Evolutionary conservation across 2,888 invertebrate genomes (phyloP), one percentile per base, ranked within the genome.

Genomic region (Beris morrisii): DNA sequence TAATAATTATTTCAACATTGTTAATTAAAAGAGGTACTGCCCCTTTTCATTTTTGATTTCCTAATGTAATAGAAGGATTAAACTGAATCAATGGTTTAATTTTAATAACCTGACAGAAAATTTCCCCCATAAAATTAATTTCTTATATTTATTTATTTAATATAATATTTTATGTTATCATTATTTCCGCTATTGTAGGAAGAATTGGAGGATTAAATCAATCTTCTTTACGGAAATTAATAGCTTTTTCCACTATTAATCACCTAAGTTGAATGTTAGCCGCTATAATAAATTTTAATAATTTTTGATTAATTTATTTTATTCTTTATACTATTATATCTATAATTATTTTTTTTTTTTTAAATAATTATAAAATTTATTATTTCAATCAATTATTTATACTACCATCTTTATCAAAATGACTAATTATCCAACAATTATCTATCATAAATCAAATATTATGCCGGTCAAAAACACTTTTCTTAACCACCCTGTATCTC

Each of bases 101-200:
- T 74, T 76, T 86, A 81, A 80, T 85, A 80, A 84, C 84, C 0
- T 86, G 85, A 82, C 87, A 87, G 85, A 87, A 87, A 85, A 83
- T 86, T 81, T 82, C 84, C 45, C 86, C 86, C 2, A 78, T 87
- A 81, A 81, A 85, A 77, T 71, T 86, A 74, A 72, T 85, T 53
- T n/a, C n/a, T n/a, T n/a, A n/a, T n/a, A n/a, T n/a, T n/a, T n/a
- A n/a, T n/a, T n/a, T 83, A 82, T 78, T 80, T 76, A 77, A 76
- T 73, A 77, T 78, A 73, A 79, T 83, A 75, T 73, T 84, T 74
- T 73, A 78, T 69, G 70, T 81, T 74, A 81, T 84, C 77, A 74
- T 84, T 70, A 50, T 82, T 50, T 83, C 83, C 69, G 73, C 79
- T 56, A 71, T 84, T 70, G 75, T 85, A 73, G 84, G 86, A 45